phyloP scores from a whole-genome alignment of 2,888 invertebrate genomes.

The Chrysina gloriosa region DNA sequence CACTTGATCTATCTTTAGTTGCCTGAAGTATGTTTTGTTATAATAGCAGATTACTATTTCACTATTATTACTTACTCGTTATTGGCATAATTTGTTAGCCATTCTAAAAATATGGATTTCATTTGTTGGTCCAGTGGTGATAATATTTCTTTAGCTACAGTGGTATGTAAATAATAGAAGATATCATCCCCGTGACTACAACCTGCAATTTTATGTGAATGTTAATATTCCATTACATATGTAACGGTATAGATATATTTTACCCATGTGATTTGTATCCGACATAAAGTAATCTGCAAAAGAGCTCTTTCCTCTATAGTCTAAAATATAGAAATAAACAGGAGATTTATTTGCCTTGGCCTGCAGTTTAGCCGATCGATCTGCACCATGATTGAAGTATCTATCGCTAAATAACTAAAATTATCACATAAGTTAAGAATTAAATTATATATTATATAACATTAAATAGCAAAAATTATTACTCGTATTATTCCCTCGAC shows the following conservation, averaged over 20 bases:
- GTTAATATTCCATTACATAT: background rate
- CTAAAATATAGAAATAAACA: conserved; percentile 67
- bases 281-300: background rate
- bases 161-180: conserved; percentile 26
- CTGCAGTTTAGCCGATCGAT: conserved; percentile 69
- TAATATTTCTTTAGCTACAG: conserved; percentile 7
- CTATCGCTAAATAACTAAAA: conserved; percentile 72
- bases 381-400: conserved; percentile 69
- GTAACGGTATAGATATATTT: background rate
- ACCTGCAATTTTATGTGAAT: conserved; percentile 4
- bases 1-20: background rate
- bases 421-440: background rate
- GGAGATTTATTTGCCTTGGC: conserved; percentile 68
- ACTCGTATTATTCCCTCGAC: conserved; percentile 47
- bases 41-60: background rate
- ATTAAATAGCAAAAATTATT: background rate
- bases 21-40: conserved; percentile 1
- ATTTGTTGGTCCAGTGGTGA: conserved; percentile 31
- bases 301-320: conserved; percentile 26
- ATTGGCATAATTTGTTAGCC: conserved; percentile 30
- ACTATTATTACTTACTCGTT: conserved; percentile 1
- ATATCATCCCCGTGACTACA: conserved; percentile 36
- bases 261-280: conserved; percentile 12
- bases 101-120: conserved; percentile 28
- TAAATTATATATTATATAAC: background rate